Base-by-base conservation (phyloP, 2,113 vertebrate species). In the Poecile atricapillus region DNA sequence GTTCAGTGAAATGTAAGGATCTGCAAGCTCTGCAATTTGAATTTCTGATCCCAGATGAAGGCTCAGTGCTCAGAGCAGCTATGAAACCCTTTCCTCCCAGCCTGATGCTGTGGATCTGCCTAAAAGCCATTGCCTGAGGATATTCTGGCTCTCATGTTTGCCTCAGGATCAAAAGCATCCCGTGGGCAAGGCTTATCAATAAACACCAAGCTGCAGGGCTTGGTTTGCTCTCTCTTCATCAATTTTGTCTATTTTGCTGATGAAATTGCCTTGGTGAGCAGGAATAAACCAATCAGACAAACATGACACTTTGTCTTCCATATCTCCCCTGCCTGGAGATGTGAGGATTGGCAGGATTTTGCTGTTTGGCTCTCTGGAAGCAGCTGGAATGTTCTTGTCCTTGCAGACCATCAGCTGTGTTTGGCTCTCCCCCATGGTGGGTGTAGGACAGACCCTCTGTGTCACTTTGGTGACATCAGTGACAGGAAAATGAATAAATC, bases 161-260 rank as follows among this genome's bases (percentile, higher is more conserved):
- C 65, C 49, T 62, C 46, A 17, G 90, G 77, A 90, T 82, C 65
- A 85, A n/a, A 90, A 84, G 49, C 12, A 70, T 69, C 74, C 49
- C 67, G 10, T 64, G 93, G 64, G 76, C 78, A 70, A 94, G 73
- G 58, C 35, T 92, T 52, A 82, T 79, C 93, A 87, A 93, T 90
- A 92, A 62, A 37, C 24, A 95, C 73, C 78, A 68, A 69, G 68
- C 79, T 73, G 68, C 25, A 19, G n/a, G n/a, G 86, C 80, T 97
- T 71, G 69, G 60, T 91, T 92, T 79, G n/a, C 78, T 60, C 31
- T 39, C 69, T 93, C 47, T 50, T 56, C 81, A 96, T 91, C 69
- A 80, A 81, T 96, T 95, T 96, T 87, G 64, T 85, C 92, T 93
- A 8, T 83, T 94, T 93, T 97, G 96, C 90, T 97, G 92, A 95